Percentiles rank a stretch among this genome's conserved stretches.
These are phyloP conservation scores for Masnerella sp. DNA, from an alignment of 2,888 invertebrate species.

Conservation along the genomic window DNA sequence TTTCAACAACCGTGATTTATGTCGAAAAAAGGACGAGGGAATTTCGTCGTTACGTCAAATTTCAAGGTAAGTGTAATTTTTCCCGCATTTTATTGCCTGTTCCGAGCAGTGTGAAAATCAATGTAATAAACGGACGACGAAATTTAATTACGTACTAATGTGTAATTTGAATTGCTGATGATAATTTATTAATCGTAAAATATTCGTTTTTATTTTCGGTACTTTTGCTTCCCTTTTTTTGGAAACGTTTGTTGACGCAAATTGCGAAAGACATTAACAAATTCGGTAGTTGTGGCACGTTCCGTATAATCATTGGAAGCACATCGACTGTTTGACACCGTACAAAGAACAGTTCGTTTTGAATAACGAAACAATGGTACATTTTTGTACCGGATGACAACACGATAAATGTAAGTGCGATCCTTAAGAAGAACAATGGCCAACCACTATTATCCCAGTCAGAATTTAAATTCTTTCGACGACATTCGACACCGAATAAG, in stretches of 20 bases:
- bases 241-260: constrained; percentile 38
- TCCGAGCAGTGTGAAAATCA: constrained; percentile 37
- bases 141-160: constrained; percentile 27
- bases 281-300: constrained; percentile 58
- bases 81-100: constrained; percentile 33
- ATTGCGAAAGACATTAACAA: constrained; percentile 55
- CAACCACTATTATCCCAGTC: constrained; percentile 47
- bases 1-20: constrained; percentile 9
- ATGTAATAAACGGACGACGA: constrained; percentile 22
- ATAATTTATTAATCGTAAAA: constrained; percentile 17
- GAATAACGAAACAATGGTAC: constrained; percentile 69
- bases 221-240: not conserved
- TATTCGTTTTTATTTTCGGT: not conserved
- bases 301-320: constrained; percentile 63
- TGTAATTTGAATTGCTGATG: constrained; percentile 23
- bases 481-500: constrained; percentile 41
- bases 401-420: constrained; percentile 64
- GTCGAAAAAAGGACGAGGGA: not conserved
- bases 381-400: constrained; percentile 62
- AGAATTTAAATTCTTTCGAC: constrained; percentile 56
- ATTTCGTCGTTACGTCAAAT: constrained; percentile 12
- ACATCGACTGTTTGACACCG: constrained; percentile 64
- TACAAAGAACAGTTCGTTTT: constrained; percentile 66
- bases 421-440: constrained; percentile 62
- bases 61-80: constrained; percentile 45